Base-by-base conservation (phyloP, 2,888 invertebrate species). In the Petrolisthes manimaculis region DNA sequence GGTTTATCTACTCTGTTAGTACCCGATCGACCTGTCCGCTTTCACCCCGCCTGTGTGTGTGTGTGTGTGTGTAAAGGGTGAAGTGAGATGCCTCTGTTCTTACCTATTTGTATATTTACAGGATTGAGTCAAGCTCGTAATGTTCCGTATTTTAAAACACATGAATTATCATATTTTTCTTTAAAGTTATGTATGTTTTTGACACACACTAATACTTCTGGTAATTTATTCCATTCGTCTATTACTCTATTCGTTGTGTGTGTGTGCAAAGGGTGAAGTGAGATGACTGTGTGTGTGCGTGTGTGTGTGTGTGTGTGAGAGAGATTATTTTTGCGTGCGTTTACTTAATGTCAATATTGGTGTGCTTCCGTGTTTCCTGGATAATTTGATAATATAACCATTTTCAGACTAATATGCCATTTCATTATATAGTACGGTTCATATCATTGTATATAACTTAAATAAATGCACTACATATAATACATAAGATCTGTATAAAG, bases 291-390 rank as follows among this genome's bases (percentile, higher is more conserved):
- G 75, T 37, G 37, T 37, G 75, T 37, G 37, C 24, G 75, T 75
- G 37, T 75, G 4, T 75, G 21, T 77, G 77, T 77, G 75, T 75
- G 75, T 75, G 75, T 75, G 74, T 74, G 74, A 24, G n/a, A n/a
- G n/a, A n/a, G 37, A 37, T 37, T 37, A 37, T 37, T 37, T 37
- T 37, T 37, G 37, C 37, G 75, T 75, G 75, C 51, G 75, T 75
- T 24, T 75, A 51, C 24, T 2, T 18, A 71, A 71, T n/a, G 71
- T 21, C 14, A 2, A 24, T 8, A 71, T 71, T 71, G 5, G n/a
- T 24, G 6, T 21, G 24, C 71, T 6, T n/a, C 24, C 1, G n/a
- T 71, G 71, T 71, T 1, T 24, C 71, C 6, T 71, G 71, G 8
- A 5, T 71, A 21, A 18, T 75, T 21, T 37, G 3, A 6, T 21